Base-by-base conservation (phyloP, 2,797 vertebrate species). In the Thamnophis elegans region DNA sequence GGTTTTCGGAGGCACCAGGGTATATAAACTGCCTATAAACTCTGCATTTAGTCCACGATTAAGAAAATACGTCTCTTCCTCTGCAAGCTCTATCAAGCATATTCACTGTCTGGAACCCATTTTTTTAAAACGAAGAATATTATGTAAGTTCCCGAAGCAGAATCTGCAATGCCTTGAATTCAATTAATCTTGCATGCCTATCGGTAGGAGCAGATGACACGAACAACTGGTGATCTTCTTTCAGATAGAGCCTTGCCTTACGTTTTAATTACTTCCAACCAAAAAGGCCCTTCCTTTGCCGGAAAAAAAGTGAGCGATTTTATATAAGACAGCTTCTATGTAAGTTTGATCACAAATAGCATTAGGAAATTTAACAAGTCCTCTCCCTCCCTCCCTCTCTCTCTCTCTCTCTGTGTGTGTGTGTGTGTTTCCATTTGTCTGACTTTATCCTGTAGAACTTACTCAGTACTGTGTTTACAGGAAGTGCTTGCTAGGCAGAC, bases 401-500 rank as follows among this genome's bases (percentile, higher is more conserved):
- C 47, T 47, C 2, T 47, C 2, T 89, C 3, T 91, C 93, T 93
- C 5, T 92, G 93, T 93, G 13, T 4, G 14, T 94, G 8, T 92
- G 94, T 95, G 60, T 87, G 86, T 25, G 59, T 91, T 94, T 91
- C 12, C 22, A 65, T 65, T 36, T 73, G 65, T 73, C 65, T 73
- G 32, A 36, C 62, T 42, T 93, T 91, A 95, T 94, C 85, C 89
- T 42, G 87, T 91, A 90, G 60, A 91, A 54, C 16, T 87, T 92
- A 20, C 90, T 6, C 36, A 92, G 94, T 93, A 91, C 89, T 94
- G 36, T 95, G 92, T 91, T 95, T 91, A 95, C 96, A 97, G 97
- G 96, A 97, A 98, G 92, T 94, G 95, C 94, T 95, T 1, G 95
- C 95, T 93, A 94, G 91, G 91, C 92, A 91, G 93, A 93, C 96